Base-by-base conservation (phyloP, 2,113 vertebrate species). In the Indicator maculatus region DNA sequence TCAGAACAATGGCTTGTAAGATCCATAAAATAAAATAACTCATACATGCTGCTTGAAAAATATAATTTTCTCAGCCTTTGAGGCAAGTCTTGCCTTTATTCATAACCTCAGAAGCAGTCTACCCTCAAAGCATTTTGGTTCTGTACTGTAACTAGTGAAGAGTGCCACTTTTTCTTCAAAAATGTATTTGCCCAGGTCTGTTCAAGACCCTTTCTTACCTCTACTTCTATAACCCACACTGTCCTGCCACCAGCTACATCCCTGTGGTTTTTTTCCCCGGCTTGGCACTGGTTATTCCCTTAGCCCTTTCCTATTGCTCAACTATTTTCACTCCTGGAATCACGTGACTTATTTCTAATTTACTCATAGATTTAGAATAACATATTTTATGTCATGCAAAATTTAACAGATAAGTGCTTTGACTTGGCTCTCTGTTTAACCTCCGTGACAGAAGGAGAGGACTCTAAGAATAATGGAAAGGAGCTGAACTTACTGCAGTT, bases 21-120 rank as follows among this genome's bases (percentile, higher is more conserved):
- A 92, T 45, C 88, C 63, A 76, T 83, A 79, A 86, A 93, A 91
- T 45, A 76, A 80, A 80, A 67, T 60, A 93, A 55, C 84, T 72
- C 41, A 33, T 38, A 65, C 26, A 77, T 8, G 52, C 31, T 18
- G 33, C 47, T 52, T 83, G 76, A 77, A 91, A 90, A 88, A 86
- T 18, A 70, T 86, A 92, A 66, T 33, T 89, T 91, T 73, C 67
- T 82, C n/a, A 61, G 39, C 17, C 73, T 91, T 88, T 88, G 41
- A 70, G 50, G 21, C n/a, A 77, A 31, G 3, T 9, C n/a, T 89
- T 89, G 30, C 24, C 21, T 78, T 82, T 30, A 33, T 27, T 76
- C 13, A 7, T 50, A 73, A 20, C 47, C 33, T 86, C 72, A 83
- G 61, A 66, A 86, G 31, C 38, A 70, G 28, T 21, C 13, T 31